These are phyloP conservation scores for Papilio aristodemus DNA, from an alignment of 1,140 invertebrate genomes.

Conservation along the genomic window DNA sequence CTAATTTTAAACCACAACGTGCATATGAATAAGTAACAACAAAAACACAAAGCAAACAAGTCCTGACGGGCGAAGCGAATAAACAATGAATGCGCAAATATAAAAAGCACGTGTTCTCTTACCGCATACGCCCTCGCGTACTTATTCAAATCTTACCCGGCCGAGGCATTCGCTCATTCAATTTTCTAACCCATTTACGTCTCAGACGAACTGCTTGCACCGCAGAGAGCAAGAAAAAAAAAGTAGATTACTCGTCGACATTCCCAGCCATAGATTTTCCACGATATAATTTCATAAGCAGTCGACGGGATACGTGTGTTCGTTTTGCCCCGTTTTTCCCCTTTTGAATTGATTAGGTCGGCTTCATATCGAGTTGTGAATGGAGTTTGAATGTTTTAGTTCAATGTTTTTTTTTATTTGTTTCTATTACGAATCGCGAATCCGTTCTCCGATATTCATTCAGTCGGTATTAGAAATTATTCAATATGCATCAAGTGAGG, in stretches of 20 bases:
- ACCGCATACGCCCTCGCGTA: constrained; percentile 56
- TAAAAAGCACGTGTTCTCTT: constrained; percentile 49
- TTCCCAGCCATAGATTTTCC: constrained; percentile 67
- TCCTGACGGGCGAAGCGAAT: constrained; percentile 14
- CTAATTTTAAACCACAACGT: constrained; percentile 25
- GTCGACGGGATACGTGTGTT: constrained; percentile 62
- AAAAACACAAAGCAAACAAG: constrained; percentile 42
- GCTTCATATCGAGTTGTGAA: constrained; percentile 71
- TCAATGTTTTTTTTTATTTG: constrained; percentile 49
- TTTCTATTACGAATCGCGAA: constrained; percentile 32
- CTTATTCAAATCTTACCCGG: constrained; percentile 65
- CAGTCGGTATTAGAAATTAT: constrained; percentile 50
- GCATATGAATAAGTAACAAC: background rate
- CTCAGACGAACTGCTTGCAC: constrained; percentile 68
- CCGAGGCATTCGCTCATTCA: constrained; percentile 66
- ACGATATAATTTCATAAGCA: constrained; percentile 76
- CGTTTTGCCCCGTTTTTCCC: constrained; percentile 67
- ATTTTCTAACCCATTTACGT: constrained; percentile 79
- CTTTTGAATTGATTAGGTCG: constrained; percentile 76
- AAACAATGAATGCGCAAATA: constrained; percentile 44
- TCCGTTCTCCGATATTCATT: constrained; percentile 54
- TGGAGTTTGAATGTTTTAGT: constrained; percentile 60
- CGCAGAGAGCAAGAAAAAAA: constrained; percentile 51
- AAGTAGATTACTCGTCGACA: constrained; percentile 60
- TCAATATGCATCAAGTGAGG: constrained; percentile 36